phyloP scores from a whole-genome alignment of 2,888 invertebrate genomes.

The Leptothorax acervorum region DNA sequence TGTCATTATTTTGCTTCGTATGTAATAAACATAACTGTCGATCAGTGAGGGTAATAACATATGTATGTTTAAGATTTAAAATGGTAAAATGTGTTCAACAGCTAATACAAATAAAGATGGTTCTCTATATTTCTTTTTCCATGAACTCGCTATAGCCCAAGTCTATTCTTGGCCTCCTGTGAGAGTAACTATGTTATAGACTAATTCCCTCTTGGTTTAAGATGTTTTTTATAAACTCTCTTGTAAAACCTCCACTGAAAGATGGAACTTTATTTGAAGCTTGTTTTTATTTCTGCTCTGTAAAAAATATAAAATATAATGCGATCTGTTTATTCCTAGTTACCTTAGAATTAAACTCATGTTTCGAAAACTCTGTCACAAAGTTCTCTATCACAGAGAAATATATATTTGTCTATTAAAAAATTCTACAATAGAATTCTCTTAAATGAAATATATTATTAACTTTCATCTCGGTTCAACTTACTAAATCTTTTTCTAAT shows the following conservation, averaged over 20 bases:
- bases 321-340: too few species aligned
- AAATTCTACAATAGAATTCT: too few species aligned
- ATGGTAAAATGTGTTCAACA: conserved; percentile 62
- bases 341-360: too few species aligned
- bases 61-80: conserved; percentile 57
- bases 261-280: background rate
- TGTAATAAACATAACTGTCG: conserved; percentile 38
- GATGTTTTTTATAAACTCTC: too few species aligned
- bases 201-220: background rate
- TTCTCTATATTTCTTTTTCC: conserved; percentile 37
- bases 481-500: too few species aligned
- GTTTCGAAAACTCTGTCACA: too few species aligned
- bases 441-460: too few species aligned
- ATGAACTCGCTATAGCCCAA: background rate
- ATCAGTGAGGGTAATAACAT: conserved; percentile 50
- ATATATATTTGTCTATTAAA: too few species aligned
- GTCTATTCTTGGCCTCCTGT: background rate
- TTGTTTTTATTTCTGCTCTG: background rate
- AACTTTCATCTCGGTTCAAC: too few species aligned
- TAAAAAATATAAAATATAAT: background rate
- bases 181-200: background rate
- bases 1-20: conserved; percentile 41
- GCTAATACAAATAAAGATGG: conserved; percentile 54
- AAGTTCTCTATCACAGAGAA: too few species aligned
- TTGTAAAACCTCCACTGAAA: background rate